Conservation (phyloP, 2,797 vertebrate genomes). For the Cossypha polioptera region DNA sequence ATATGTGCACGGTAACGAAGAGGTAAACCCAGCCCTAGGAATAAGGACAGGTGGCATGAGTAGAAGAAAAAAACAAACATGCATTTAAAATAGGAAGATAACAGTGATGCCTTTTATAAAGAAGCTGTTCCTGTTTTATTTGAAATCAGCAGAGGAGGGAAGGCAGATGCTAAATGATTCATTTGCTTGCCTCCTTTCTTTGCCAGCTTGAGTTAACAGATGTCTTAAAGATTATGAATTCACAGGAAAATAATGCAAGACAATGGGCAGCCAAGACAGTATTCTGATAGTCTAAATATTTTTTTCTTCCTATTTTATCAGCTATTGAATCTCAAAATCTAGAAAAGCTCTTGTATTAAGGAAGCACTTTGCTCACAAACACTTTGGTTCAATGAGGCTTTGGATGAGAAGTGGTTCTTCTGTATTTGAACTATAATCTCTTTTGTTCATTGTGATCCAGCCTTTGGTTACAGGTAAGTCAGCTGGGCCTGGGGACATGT, state of each 20-base stretch:
- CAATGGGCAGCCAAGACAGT: background rate
- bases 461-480: background rate
- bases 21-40: background rate
- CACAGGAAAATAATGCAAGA: background rate
- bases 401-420: background rate
- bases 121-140: background rate
- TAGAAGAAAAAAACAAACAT: background rate
- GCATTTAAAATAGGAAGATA: background rate
- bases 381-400: background rate
- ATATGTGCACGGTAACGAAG: background rate
- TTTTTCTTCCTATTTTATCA: background rate
- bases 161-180: conserved; percentile 39
- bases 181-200: conserved; percentile 29
- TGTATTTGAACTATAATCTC: background rate
- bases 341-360: background rate
- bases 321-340: background rate
- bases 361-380: background rate
- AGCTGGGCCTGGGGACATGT: background rate
- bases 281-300: conserved; percentile 8
- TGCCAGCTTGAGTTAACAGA: conserved; percentile 21
- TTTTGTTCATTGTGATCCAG: background rate
- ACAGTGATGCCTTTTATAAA: background rate
- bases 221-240: conserved; percentile 25
- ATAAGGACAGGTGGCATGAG: background rate
- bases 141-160: background rate